Percentiles rank a stretch among this genome's conserved stretches.
Evolutionary conservation across 2,797 vertebrate genomes (phyloP).

Genomic region (Eulemur coronatus): DNA sequence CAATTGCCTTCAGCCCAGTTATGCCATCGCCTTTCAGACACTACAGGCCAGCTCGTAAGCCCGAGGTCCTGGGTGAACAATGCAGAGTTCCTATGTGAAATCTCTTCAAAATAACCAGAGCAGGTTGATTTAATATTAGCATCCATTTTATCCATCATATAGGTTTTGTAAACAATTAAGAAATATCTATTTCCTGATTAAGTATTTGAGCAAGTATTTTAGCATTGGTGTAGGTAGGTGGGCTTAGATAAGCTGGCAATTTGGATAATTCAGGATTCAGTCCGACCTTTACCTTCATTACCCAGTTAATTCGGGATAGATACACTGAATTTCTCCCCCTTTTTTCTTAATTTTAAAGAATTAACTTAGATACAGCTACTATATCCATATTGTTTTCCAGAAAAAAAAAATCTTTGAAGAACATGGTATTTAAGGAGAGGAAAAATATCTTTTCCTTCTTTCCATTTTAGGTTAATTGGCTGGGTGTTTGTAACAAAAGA

Average conservation of each 20-base stretch:
- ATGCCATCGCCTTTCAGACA: background rate
- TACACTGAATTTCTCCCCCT: background rate
- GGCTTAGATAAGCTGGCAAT: background rate
- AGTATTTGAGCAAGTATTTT: background rate
- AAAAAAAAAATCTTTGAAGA: background rate
- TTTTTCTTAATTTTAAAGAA: background rate
- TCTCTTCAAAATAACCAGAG: background rate
- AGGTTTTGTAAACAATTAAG: background rate
- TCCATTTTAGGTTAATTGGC: background rate
- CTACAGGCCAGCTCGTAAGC: background rate
- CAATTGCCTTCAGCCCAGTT: background rate
- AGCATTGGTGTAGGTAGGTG: background rate
- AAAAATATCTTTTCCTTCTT: background rate
- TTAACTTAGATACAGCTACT: background rate
- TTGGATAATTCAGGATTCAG: background rate
- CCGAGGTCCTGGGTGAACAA: background rate
- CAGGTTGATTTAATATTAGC: background rate
- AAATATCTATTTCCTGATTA: background rate
- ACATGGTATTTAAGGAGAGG: background rate
- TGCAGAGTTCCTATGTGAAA: background rate
- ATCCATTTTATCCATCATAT: background rate
- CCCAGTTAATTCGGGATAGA: background rate
- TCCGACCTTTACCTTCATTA: background rate
- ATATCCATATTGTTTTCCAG: background rate
- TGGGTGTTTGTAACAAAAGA: background rate